Conservation (phyloP, 2,113 vertebrate species). For the Pedionomus torquatus region DNA sequence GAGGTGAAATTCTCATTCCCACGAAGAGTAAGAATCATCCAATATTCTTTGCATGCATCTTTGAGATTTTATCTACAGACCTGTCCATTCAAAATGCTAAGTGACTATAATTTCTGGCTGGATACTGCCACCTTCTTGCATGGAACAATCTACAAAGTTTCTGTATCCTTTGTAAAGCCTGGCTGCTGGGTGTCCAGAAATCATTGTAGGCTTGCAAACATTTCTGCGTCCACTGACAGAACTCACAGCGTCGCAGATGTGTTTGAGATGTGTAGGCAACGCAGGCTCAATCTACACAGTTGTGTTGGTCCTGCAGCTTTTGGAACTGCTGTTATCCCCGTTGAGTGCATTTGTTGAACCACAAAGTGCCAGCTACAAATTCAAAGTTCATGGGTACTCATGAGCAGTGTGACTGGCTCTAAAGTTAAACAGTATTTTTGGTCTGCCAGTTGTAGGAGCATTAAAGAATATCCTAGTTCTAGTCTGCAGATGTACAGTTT, state of each 20-base stretch:
- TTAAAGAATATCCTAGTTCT: neutral
- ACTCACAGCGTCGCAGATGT: accelerated
- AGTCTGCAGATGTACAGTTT: neutral
- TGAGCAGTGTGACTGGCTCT: neutral
- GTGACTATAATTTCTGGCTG: neutral
- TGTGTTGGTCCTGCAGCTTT: neutral
- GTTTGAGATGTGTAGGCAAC: neutral
- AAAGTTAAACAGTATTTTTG: neutral
- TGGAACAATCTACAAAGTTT: neutral
- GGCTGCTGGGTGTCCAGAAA: neutral
- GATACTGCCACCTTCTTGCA: accelerated
- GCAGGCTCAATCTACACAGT: neutral
- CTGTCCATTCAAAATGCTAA: neutral
- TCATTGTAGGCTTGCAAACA: accelerated
- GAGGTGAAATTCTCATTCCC: neutral
- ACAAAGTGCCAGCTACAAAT: neutral
- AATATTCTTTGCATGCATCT: neutral
- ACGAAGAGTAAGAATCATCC: neutral
- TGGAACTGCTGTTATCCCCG: neutral
- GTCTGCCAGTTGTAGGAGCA: neutral
- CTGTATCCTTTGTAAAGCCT: neutral
- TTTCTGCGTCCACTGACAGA: neutral
- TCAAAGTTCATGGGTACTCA: neutral
- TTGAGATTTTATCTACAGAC: neutral
- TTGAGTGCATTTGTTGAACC: accelerated